Base-by-base conservation (phyloP, 1,140 invertebrate species). In the Oncopeltus fasciatus region DNA sequence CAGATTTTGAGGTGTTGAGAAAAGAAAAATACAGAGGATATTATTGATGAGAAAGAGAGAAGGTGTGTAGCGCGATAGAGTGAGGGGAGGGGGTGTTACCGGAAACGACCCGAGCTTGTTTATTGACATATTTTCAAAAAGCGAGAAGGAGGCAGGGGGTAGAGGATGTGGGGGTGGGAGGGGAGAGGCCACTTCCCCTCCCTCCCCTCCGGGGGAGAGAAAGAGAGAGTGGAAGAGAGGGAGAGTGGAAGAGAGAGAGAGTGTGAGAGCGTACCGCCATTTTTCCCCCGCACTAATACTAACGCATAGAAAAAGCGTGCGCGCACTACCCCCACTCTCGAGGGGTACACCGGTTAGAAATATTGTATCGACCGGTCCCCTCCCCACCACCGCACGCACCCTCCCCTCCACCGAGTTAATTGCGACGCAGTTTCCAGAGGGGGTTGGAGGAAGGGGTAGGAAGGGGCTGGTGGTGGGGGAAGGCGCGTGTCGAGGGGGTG, bases 81-180 rank as follows among this genome's bases (percentile, higher is more conserved):
- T 21, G 53, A 24, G 53, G 14, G 18, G 53, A 24, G 43, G 38
- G 33, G 20, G 58, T 60, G 31, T 46, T 21, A 27, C 38, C 38
- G 33, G 33, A 44, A 44, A 20, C 24, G 58, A n/a, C 16, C 31
- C 58, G 58, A 24, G 49, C 49, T 62, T 62, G 61, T 62, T 62
- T 62, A 62, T 62, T 62, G 61, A 62, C 61, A 62, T 62, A 62
- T 62, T 62, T 62, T 62, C 61, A 62, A 62, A 62, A 62, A 62
- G 43, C 44, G n/a, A 28, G 26, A 29, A 21, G 59, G 12, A 53
- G 33, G 29, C 16, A 27, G 59, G 18, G 61, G 53, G 29, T n/a
- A n/a, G n/a, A n/a, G n/a, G n/a, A n/a, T n/a, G n/a, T 26, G 26
- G 26, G 27, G 59, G 12, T 51, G 33, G 29, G 4, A 27, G 59